Evolutionary conservation across 2,888 invertebrate species (phyloP), one percentile per base, ranked within the genome.

Genomic region (Spodoptera exigua): DNA sequence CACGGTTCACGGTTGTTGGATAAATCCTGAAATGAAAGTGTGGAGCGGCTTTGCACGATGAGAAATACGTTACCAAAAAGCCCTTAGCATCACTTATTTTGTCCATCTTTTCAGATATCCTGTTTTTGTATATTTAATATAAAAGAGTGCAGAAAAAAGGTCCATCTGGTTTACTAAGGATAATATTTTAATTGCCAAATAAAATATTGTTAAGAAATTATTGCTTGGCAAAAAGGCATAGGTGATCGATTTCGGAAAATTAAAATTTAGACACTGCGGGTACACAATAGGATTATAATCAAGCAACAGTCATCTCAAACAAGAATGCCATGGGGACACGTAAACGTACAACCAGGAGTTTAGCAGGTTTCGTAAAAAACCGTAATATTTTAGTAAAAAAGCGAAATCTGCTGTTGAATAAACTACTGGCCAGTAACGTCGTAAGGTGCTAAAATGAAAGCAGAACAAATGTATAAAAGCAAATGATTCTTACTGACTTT

Each of bases 401-500:
- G 71, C 64, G 48, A 68, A 68, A 64, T 69, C 58, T 70, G 69
- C 55, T 56, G 58, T 58, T 60, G 62, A 61, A 54, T 43, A 66
- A 76, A 59, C 80, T 76, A 76, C 70, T 70, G 67, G 73, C 70
- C 70, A 68, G 60, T 74, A 66, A 75, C 62, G 62, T 70, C 63
- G 76, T 78, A 76, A 77, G 66, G 83, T 85, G 87, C 88, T 90
- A 89, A 87, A 83, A 88, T 81, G 85, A 86, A 92, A 92, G 92
- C 92, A 81, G 76, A 89, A 91, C 89, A 86, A 82, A 77, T 82
- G 81, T 81, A 61, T 69, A 79, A 84, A 85, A 89, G 89, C 87
- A 92, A 95, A 95, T 95, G 96, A 97, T 98, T 98, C 98, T 98
- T 99, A 98, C 98, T 98, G 98, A 98, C 98, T 98, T 98, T 98